Evolutionary conservation across 2,113 vertebrate species (phyloP).

Genomic region (Phrynosoma platyrhinos): DNA sequence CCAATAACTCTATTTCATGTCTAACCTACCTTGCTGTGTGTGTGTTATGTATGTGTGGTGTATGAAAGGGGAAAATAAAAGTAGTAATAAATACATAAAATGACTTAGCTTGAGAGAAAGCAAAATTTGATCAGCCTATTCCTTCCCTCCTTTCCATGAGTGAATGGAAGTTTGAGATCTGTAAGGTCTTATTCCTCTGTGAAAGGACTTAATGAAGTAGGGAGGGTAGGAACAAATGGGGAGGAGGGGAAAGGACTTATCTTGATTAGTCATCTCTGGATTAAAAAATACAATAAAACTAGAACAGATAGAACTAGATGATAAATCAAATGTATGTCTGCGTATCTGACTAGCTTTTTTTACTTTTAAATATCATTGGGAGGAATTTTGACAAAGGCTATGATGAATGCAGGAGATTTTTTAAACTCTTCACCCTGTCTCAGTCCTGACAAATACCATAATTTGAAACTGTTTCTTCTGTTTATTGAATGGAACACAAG

Average conservation of each 20-base stretch:
- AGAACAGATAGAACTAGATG: not conserved
- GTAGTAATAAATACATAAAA: not conserved
- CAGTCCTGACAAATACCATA: not conserved
- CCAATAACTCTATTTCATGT: too few relatives aligned
- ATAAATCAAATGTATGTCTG: not conserved
- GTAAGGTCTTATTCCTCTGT: not conserved
- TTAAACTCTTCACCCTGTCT: not conserved
- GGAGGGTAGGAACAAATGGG: not conserved
- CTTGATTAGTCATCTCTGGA: not conserved
- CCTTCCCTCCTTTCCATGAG: not conserved
- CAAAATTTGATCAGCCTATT: not conserved
- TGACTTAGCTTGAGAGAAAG: not conserved
- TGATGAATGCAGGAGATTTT: not conserved
- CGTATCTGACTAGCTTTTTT: not conserved
- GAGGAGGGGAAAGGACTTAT: too few relatives aligned
- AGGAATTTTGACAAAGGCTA: not conserved
- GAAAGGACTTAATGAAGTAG: not conserved
- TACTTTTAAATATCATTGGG: too few relatives aligned
- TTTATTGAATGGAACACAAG: constrained; percentile 32
- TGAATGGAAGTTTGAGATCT: not conserved
- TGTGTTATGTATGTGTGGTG: too few relatives aligned
- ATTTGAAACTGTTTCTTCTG: not conserved
- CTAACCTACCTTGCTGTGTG: too few relatives aligned
- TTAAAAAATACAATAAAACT: not conserved
- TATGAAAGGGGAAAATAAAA: not conserved